A percentile compares a stretch with the other conserved stretches of the same genome.
Conservation (phyloP, 2,888 invertebrate species). For the Noctua fimbriata region DNA sequence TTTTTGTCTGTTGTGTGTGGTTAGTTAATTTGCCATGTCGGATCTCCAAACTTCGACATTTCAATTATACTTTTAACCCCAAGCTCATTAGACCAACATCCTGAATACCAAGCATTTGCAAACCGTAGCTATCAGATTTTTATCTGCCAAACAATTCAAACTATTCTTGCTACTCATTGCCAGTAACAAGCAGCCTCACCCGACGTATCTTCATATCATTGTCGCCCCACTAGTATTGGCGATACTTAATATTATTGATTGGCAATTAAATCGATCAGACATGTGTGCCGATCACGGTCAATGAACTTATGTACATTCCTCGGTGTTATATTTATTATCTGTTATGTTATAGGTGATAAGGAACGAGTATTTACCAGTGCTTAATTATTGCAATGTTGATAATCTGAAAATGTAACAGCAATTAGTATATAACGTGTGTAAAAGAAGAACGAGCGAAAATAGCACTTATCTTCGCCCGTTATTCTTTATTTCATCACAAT, state of each 20-base stretch:
- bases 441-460: background rate
- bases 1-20: no score
- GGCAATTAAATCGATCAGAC: conserved; percentile 82
- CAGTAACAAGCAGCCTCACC: conserved; percentile 35
- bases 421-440: background rate
- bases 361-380: conserved; percentile 14
- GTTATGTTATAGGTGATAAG: conserved; percentile 38
- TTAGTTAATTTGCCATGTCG: background rate
- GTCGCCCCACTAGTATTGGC: conserved; percentile 45
- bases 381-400: conserved; percentile 30
- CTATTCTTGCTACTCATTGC: conserved; percentile 40
- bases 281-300: conserved; percentile 70
- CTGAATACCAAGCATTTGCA: background rate
- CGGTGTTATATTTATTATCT: conserved; percentile 33
- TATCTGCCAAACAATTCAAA: conserved; percentile 7
- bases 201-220: conserved; percentile 46
- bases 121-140: background rate
- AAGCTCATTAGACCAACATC: background rate
- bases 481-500: background rate
- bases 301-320: conserved; percentile 71
- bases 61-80: background rate
- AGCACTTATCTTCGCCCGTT: background rate
- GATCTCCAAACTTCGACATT: background rate
- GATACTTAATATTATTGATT: conserved; percentile 75
- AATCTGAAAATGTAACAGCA: conserved; percentile 11